phyloP scores from a whole-genome alignment of 2,888 invertebrate genomes.

The Tipula helvola region DNA sequence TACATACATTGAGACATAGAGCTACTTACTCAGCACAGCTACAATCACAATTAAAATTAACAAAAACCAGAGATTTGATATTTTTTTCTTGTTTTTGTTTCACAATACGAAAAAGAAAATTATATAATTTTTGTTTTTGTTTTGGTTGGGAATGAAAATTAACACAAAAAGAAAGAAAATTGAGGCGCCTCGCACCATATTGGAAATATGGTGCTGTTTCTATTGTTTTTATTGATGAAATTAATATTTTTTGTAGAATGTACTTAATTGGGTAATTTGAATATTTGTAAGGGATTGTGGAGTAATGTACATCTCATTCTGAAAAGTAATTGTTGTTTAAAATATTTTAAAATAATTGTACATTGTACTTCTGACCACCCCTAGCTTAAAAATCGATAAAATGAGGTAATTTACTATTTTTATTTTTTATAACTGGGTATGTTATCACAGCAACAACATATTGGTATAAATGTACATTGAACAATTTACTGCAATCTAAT shows the following conservation, averaged over 20 bases:
- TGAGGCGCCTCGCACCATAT: background rate
- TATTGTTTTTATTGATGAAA: background rate
- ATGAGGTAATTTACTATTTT: background rate
- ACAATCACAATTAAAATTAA: background rate
- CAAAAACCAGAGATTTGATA: background rate
- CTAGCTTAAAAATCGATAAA: background rate
- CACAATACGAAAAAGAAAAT: background rate
- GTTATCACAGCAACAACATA: background rate
- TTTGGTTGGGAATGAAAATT: background rate
- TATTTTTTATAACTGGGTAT: background rate
- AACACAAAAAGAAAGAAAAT: background rate
- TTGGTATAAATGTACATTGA: background rate
- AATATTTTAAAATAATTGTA: too few relatives aligned
- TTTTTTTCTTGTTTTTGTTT: background rate
- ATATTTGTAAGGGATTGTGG: too few relatives aligned
- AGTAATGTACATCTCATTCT: too few relatives aligned
- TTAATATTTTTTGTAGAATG: background rate
- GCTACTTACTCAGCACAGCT: background rate
- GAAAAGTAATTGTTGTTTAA: too few relatives aligned
- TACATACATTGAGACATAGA: background rate
- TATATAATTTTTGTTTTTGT: background rate
- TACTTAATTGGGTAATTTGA: too few relatives aligned
- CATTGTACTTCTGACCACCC: too few relatives aligned
- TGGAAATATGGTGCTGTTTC: background rate
- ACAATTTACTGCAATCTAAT: background rate